Percentiles rank a stretch among this genome's conserved stretches.
These are phyloP conservation scores for Eutolmus rufibarbis DNA, from an alignment of 2,888 invertebrate species.

Conservation along the genomic window DNA sequence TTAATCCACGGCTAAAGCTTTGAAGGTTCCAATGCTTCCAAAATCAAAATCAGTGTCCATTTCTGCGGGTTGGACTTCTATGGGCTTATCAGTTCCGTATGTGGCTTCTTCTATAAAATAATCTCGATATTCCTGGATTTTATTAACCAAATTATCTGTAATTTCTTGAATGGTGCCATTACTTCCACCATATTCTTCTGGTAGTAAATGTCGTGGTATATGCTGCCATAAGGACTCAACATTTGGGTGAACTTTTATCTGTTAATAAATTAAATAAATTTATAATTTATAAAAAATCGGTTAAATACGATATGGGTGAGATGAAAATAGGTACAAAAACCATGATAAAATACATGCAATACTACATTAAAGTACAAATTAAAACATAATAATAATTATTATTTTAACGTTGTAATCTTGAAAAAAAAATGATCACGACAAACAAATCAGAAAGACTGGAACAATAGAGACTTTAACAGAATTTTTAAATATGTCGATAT, in stretches of 20 bases:
- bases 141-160: conserved; percentile 57
- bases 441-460: too few relatives aligned
- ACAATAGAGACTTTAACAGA: too few relatives aligned
- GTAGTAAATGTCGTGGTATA: conserved; percentile 68
- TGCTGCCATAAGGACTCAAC: conserved; percentile 67
- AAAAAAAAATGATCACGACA: too few relatives aligned
- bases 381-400: too few relatives aligned
- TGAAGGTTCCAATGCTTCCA: conserved; percentile 57
- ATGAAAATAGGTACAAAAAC: too few relatives aligned
- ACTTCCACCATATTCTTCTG: conserved; percentile 72
- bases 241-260: conserved; percentile 67
- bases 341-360: too few relatives aligned
- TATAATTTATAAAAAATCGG: too few relatives aligned
- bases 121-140: conserved; percentile 55
- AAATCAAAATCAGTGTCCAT: conserved; percentile 53
- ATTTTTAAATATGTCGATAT: too few relatives aligned
- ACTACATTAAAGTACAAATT: too few relatives aligned
- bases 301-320: too few relatives aligned
- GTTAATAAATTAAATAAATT: conserved; percentile 50
- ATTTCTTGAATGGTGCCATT: conserved; percentile 63
- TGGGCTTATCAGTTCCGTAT: conserved; percentile 53
- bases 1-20: conserved; percentile 51
- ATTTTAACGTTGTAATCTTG: too few relatives aligned
- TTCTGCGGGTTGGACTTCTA: conserved; percentile 51
- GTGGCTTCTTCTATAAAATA: conserved; percentile 55